phyloP scores from a whole-genome alignment of 2,888 invertebrate species.

The Peribatodes rhomboidaria region DNA sequence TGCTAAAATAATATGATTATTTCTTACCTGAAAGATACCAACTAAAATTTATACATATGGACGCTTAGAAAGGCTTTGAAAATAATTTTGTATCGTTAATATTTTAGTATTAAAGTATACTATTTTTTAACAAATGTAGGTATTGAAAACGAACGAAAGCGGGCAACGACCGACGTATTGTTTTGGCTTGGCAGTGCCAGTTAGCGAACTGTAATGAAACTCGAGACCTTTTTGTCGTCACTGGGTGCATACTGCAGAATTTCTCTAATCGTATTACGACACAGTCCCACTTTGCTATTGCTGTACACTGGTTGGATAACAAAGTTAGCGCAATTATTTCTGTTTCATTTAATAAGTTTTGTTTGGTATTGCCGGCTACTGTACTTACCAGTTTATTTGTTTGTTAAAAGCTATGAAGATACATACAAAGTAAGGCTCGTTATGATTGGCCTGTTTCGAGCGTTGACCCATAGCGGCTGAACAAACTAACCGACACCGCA shows the following conservation, averaged over 20 bases:
- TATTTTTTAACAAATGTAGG: not conserved
- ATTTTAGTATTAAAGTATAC: too few species aligned
- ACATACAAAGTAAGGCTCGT: slow-evolving; percentile 20
- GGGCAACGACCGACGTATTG: slow-evolving; percentile 50
- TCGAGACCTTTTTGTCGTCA: slow-evolving; percentile 61
- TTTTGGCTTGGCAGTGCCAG: slow-evolving; percentile 60
- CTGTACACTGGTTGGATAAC: slow-evolving; percentile 53
- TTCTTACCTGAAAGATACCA: too few species aligned
- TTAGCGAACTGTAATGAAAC: slow-evolving; percentile 70
- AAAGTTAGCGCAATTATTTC: slow-evolving; percentile 46
- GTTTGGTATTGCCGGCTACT: not conserved
- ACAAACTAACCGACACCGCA: slow-evolving; percentile 55
- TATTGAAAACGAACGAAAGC: slow-evolving; percentile 52
- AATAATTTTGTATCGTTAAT: too few species aligned
- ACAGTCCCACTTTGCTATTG: slow-evolving; percentile 55
- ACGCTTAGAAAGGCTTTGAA: too few species aligned
- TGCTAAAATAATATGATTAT: too few species aligned
- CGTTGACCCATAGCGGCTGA: slow-evolving; percentile 35
- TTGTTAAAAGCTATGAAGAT: slow-evolving; percentile 18
- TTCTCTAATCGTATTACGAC: slow-evolving; percentile 67
- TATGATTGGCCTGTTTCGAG: slow-evolving; percentile 20
- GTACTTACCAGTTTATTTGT: slow-evolving; percentile 14
- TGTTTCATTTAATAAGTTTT: slow-evolving; percentile 28
- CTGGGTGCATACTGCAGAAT: slow-evolving; percentile 60
- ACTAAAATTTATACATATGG: too few species aligned